Conservation (phyloP, 1,140 invertebrate species). For the Eufriesea mexicana region DNA sequence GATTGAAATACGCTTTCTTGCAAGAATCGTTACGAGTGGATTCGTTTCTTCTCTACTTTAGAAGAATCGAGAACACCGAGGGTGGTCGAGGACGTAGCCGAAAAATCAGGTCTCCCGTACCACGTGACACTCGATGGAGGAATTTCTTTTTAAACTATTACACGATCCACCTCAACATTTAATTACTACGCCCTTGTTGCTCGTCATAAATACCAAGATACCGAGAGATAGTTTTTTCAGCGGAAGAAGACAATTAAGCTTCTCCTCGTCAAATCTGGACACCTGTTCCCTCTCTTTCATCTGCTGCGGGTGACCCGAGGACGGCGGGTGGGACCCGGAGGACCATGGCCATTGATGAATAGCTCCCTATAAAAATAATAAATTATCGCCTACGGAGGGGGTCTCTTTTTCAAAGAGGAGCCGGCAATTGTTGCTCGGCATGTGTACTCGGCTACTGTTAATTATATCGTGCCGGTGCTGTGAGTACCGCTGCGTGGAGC, state of each 20-base stretch:
- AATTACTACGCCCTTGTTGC: not conserved
- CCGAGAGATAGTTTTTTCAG: not conserved
- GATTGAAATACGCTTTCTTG: too few relatives aligned
- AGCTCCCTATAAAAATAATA: constrained; percentile 65
- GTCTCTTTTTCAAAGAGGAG: constrained; percentile 53
- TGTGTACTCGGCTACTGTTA: constrained; percentile 66
- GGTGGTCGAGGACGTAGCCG: not conserved
- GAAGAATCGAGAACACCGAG: not conserved
- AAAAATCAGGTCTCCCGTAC: not conserved
- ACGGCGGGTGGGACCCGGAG: not conserved
- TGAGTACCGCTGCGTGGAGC: constrained; percentile 40
- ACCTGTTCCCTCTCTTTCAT: constrained; percentile 31
- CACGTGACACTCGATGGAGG: not conserved
- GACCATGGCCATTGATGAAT: constrained; percentile 47
- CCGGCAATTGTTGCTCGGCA: constrained; percentile 63
- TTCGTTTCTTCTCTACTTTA: too few relatives aligned
- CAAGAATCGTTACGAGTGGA: too few relatives aligned
- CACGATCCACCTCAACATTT: not conserved
- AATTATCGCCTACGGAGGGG: constrained; percentile 61
- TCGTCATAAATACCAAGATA: not conserved
- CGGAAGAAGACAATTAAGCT: constrained; percentile 22
- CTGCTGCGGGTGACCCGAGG: constrained; percentile 4
- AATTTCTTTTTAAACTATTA: not conserved
- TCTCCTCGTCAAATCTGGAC: constrained; percentile 17
- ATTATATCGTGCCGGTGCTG: constrained; percentile 60